Evolutionary conservation across 2,113 vertebrate species (phyloP), one percentile per base, ranked within the genome.

Genomic region (Dissostichus mawsoni): DNA sequence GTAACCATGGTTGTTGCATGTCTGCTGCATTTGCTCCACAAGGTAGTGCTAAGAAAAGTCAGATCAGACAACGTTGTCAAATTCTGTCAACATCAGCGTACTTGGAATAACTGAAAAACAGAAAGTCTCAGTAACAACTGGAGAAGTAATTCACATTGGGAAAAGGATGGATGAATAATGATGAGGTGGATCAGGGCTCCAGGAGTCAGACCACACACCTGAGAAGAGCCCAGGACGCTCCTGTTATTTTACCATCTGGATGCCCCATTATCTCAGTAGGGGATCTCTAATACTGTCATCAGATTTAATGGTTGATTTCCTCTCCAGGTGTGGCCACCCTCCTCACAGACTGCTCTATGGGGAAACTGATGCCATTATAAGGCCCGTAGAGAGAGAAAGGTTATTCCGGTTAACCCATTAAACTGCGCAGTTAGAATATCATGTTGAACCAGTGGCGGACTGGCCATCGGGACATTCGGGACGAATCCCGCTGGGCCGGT

Each of bases 321-420:
- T 84, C 83, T 86, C 80, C 89, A 92, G 84, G 90, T 92, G 88
- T 89, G 81, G 88, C 80, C 72, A 4, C 81, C 87, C 78, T 80
- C 82, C 88, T 84, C 87, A 74, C 13, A 78, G 78, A 51, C 57
- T 17, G 69, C 47, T 36, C 65, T 88, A 88, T 87, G 82, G 67
- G 76, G 36, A 87, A 90, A 86, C 78, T 11, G 84, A 91, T 69
- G 73, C 75, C 68, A 17, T 29, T n/a, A 74, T 48, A 74, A 14
- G 47, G 45, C 23, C 36, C 36, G 11, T 45, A 20, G 47, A 58
- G 45, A 48, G 3, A 59, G 48, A 65, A 5, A 18, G 13, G 45
- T 73, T 41, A 41, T 41, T 41, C 57, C 62, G 36, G 20, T 71
- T 83, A 50, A 44, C 8, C 69, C 20, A 5, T 17, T 47, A 13